phyloP scores from a whole-genome alignment of 2,113 vertebrate species.

The Tapirus terrestris region DNA sequence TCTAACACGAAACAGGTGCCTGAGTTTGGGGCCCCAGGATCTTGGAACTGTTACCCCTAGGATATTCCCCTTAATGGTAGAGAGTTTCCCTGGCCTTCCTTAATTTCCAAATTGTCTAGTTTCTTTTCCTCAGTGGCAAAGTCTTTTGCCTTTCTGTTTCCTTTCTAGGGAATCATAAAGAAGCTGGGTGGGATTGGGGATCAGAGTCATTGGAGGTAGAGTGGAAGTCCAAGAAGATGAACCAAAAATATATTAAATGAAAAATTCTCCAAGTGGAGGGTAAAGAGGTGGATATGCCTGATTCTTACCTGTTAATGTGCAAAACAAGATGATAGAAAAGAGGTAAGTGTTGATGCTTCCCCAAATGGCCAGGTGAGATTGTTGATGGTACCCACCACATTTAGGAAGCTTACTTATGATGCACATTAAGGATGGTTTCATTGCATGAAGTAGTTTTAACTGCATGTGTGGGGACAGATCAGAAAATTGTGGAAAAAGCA shows the following conservation, averaged over 20 bases:
- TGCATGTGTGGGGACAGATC: neutral
- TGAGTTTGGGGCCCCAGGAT: neutral
- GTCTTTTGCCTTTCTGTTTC: neutral
- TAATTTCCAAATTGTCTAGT: neutral
- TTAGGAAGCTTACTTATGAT: neutral
- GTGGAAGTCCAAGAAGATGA: neutral
- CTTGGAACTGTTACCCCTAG: neutral
- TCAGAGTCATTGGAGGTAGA: neutral
- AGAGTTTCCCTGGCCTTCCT: neutral
- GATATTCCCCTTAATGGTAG: neutral
- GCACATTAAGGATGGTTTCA: neutral
- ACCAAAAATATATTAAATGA: neutral
- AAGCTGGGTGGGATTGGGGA: neutral
- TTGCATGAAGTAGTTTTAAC: neutral
- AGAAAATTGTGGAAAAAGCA: neutral
- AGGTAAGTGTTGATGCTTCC: neutral
- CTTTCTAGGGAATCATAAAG: neutral
- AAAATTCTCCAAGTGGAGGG: neutral
- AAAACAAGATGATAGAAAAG: neutral
- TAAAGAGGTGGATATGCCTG: neutral
- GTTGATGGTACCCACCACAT: neutral
- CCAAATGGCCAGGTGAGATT: neutral
- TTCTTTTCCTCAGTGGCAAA: neutral
- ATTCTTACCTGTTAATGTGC: neutral
- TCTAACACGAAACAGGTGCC: neutral